These are phyloP conservation scores for Pristis pectinata DNA, from an alignment of 2,797 vertebrate genomes.

Conservation along the genomic window DNA sequence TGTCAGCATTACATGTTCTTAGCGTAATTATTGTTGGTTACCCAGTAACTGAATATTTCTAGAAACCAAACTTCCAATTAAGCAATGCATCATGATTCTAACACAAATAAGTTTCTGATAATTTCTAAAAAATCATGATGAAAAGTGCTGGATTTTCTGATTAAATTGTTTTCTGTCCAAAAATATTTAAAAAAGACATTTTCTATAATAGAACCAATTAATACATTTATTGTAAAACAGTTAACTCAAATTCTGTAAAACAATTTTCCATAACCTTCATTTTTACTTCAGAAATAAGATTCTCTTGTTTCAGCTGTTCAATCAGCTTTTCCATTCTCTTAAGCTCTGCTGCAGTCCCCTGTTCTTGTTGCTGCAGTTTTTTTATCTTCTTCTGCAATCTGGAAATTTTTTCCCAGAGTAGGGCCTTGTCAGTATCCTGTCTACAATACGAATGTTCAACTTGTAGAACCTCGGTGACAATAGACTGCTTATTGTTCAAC, in stretches of 20 bases:
- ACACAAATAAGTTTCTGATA: neutral
- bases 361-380: conserved; percentile 68
- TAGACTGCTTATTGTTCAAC: conserved; percentile 44
- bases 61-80: neutral
- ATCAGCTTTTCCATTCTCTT: conserved; percentile 66
- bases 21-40: neutral
- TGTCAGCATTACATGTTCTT: neutral
- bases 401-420: conserved; percentile 72
- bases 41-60: neutral
- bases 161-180: neutral
- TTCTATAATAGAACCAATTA: neutral
- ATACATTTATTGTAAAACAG: conserved; percentile 54
- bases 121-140: neutral
- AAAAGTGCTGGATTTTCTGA: neutral
- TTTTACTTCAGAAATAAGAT: conserved; percentile 68
- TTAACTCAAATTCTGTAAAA: conserved; percentile 63
- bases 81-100: neutral
- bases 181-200: neutral
- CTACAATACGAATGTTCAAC: conserved; percentile 69
- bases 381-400: conserved; percentile 71
- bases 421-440: conserved; percentile 62
- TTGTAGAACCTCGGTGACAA: conserved; percentile 50
- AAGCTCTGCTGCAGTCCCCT: conserved; percentile 65
- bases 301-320: conserved; percentile 62
- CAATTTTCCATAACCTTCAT: conserved; percentile 67